A percentile compares a stretch with the other conserved stretches of the same genome.
These are phyloP conservation scores for Anthopleura sola DNA, from an alignment of 64 coral and sea anemone species.

Conservation along the genomic window DNA sequence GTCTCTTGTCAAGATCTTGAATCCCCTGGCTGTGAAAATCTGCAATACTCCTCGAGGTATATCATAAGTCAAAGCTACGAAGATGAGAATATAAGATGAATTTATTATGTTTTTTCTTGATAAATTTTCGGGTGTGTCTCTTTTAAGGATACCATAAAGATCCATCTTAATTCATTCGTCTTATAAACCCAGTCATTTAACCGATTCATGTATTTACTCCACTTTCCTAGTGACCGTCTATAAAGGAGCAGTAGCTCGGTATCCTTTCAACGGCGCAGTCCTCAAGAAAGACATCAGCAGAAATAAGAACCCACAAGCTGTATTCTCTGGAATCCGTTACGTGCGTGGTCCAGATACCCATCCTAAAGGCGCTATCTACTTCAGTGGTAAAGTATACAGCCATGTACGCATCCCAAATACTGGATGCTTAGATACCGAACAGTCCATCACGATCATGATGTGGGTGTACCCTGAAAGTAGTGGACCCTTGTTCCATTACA, in stretches of 20 bases:
- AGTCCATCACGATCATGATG: constrained; percentile 76
- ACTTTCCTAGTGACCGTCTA: constrained; percentile 6
- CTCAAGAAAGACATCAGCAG: constrained; percentile 49
- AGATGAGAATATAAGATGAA: not conserved
- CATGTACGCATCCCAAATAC: constrained; percentile 73
- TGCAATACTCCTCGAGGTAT: constrained; percentile 44
- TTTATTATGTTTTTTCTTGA: not conserved
- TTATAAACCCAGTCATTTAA: not conserved
- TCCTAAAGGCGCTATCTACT: constrained; percentile 61
- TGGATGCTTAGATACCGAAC: constrained; percentile 71
- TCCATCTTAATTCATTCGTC: too few relatives aligned
- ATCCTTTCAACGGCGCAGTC: constrained; percentile 56
- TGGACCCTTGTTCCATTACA: constrained; percentile 77
- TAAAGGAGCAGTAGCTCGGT: constrained; percentile 56
- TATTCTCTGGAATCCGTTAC: constrained; percentile 35
- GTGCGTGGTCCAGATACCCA: constrained; percentile 63
- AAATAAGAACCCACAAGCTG: constrained; percentile 44
- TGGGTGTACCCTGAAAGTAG: constrained; percentile 83
- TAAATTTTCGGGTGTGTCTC: too few relatives aligned
- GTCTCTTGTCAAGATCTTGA: constrained; percentile 19
- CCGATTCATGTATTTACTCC: not conserved
- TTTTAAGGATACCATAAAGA: too few relatives aligned
- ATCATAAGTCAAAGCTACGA: not conserved
- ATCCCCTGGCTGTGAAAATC: constrained; percentile 14
- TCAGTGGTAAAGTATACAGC: constrained; percentile 47